Evolutionary conservation across 2,888 invertebrate genomes (phyloP).

Genomic region (Clanis bilineata): DNA sequence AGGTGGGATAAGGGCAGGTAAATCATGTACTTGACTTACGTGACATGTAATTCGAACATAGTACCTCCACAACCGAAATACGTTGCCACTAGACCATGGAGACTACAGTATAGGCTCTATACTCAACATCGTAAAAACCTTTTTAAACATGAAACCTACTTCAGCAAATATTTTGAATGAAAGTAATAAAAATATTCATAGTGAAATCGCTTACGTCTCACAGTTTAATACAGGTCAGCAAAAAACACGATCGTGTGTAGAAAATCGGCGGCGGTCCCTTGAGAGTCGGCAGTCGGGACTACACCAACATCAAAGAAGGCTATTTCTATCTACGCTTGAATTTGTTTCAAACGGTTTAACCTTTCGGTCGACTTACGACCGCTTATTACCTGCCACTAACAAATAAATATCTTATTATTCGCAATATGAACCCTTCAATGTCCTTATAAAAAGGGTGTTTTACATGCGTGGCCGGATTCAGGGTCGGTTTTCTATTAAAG

Average conservation of each 20-base stretch:
- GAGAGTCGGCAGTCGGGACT: too few species aligned
- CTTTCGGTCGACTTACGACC: constrained; percentile 13
- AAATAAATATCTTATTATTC: constrained; percentile 13
- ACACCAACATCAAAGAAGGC: constrained; percentile 8
- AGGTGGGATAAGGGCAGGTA: too few species aligned
- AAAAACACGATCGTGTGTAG: constrained; percentile 34
- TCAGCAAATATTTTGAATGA: background rate
- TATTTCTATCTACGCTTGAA: constrained; percentile 12
- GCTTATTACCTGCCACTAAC: constrained; percentile 13
- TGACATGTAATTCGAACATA: too few species aligned
- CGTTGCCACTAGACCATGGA: too few species aligned
- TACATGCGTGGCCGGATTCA: background rate
- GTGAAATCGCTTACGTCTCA: background rate
- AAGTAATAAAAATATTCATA: background rate
- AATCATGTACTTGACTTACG: too few species aligned
- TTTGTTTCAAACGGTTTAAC: constrained; percentile 13
- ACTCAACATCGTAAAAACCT: too few species aligned
- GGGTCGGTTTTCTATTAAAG: too few species aligned
- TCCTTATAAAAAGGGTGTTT: background rate
- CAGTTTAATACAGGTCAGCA: constrained; percentile 20
- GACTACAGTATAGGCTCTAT: too few species aligned
- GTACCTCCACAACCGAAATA: too few species aligned
- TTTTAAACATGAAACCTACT: background rate
- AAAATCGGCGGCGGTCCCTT: constrained; percentile 23
- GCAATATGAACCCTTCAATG: background rate